Conservation (phyloP, 2,797 vertebrate genomes). For the Pagetopsis macropterus region DNA sequence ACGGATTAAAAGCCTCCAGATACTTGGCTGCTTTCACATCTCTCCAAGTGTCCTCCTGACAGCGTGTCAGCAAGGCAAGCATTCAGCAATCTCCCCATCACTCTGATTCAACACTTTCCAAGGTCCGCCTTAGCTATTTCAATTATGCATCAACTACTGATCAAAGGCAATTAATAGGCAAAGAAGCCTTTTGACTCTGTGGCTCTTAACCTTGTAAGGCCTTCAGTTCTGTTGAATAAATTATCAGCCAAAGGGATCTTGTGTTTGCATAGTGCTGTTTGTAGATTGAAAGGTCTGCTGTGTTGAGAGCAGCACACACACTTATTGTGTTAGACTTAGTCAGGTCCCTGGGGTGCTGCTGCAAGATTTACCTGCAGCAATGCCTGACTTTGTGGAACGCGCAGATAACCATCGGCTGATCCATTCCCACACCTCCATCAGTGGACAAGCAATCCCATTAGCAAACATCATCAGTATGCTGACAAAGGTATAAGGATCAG, state of each 20-base stretch:
- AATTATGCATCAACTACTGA: constrained; percentile 81
- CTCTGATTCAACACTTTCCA: constrained; percentile 67
- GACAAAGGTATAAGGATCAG: constrained; percentile 40
- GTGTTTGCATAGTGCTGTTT: constrained; percentile 56
- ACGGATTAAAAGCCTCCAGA: constrained; percentile 24
- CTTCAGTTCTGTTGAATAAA: constrained; percentile 77
- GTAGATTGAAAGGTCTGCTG: constrained; percentile 48
- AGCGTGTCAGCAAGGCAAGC: constrained; percentile 49
- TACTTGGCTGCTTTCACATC: constrained; percentile 16
- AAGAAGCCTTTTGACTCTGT: constrained; percentile 71
- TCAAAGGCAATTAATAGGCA: constrained; percentile 81
- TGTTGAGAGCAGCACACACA: constrained; percentile 32
- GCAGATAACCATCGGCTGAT: constrained; percentile 71
- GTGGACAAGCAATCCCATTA: constrained; percentile 52
- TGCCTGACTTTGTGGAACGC: constrained; percentile 24
- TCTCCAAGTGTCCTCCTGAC: constrained; percentile 5
- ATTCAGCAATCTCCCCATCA: constrained; percentile 20
- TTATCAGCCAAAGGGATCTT: constrained; percentile 63
- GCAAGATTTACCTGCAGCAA: constrained; percentile 48
- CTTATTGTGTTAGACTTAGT: constrained; percentile 46
- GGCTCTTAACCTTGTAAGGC: constrained; percentile 73
- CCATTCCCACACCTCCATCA: constrained; percentile 42
- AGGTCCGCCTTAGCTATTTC: constrained; percentile 61
- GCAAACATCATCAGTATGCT: constrained; percentile 53
- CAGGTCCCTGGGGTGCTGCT: constrained; percentile 45